Percentiles rank a stretch among this genome's conserved stretches.
Conservation (phyloP, 2,113 vertebrate genomes). For the Thinocorus orbignyianus region DNA sequence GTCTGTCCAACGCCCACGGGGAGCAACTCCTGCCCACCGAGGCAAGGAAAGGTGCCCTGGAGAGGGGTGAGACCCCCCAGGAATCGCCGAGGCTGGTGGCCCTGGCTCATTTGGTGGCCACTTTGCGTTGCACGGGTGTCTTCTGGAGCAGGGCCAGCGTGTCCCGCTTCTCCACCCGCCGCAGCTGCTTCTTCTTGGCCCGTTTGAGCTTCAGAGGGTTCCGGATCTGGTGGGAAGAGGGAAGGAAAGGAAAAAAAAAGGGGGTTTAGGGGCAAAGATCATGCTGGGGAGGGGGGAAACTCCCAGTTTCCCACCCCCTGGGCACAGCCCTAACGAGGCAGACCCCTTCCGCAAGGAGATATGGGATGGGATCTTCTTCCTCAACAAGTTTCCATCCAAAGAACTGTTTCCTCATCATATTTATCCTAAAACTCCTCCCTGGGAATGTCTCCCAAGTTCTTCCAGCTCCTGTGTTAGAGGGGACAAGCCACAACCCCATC, state of each 20-base stretch:
- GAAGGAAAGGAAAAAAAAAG: background rate
- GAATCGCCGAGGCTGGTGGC: rapidly evolving
- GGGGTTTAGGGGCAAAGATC: background rate
- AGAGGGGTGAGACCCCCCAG: rapidly evolving
- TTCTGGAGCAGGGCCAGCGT: constrained; percentile 83
- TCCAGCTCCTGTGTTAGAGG: background rate
- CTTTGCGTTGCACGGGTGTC: background rate
- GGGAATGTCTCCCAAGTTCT: background rate
- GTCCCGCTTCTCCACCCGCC: constrained; percentile 89
- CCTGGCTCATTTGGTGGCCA: background rate
- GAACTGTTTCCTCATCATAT: background rate
- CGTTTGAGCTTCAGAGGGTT: constrained; percentile 91
- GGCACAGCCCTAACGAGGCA: background rate
- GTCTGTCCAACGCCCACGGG: background rate
- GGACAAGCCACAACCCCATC: too few species aligned
- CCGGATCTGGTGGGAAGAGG: constrained; percentile 78
- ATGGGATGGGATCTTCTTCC: background rate
- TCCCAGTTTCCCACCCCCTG: background rate
- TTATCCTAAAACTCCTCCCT: background rate
- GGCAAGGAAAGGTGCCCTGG: rapidly evolving
- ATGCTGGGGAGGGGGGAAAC: background rate
- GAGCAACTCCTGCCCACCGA: rapidly evolving
- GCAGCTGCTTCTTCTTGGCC: constrained; percentile 91
- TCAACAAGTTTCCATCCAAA: too few species aligned
- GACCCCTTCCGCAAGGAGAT: too few species aligned